Conservation (phyloP, 2,797 vertebrate genomes). For the Sebastolobus altivelis region DNA sequence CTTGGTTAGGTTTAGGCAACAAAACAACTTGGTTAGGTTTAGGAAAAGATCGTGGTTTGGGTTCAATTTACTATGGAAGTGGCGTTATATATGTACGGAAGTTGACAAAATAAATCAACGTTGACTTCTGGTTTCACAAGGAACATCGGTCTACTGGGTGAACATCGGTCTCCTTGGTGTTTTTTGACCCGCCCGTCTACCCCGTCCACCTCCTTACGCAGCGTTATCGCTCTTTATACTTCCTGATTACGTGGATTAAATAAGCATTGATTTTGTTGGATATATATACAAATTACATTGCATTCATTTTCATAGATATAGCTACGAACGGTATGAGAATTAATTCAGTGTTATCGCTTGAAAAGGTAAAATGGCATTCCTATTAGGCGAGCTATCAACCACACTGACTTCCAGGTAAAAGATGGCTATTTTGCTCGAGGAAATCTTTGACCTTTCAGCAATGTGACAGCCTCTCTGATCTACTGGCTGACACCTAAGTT, state of each 20-base stretch:
- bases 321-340: not conserved
- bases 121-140: too few relatives aligned
- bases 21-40: not conserved
- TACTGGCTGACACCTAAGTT: constrained; percentile 32
- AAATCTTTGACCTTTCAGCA: constrained; percentile 33
- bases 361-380: not conserved
- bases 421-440: not conserved
- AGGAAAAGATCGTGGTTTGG: not conserved
- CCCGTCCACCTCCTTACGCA: too few relatives aligned
- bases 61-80: too few relatives aligned
- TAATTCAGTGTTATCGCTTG: not conserved
- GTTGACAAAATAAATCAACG: too few relatives aligned
- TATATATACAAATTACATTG: not conserved
- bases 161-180: too few relatives aligned
- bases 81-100: too few relatives aligned
- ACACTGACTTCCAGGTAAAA: not conserved
- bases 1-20: too few relatives aligned
- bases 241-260: not conserved
- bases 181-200: too few relatives aligned
- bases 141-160: too few relatives aligned
- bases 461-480: constrained; percentile 56
- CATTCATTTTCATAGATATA: not conserved
- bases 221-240: too few relatives aligned
- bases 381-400: not conserved
- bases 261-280: not conserved